Evolutionary conservation across 2,113 vertebrate species (phyloP).

Genomic region (Macquaria ambigua): DNA sequence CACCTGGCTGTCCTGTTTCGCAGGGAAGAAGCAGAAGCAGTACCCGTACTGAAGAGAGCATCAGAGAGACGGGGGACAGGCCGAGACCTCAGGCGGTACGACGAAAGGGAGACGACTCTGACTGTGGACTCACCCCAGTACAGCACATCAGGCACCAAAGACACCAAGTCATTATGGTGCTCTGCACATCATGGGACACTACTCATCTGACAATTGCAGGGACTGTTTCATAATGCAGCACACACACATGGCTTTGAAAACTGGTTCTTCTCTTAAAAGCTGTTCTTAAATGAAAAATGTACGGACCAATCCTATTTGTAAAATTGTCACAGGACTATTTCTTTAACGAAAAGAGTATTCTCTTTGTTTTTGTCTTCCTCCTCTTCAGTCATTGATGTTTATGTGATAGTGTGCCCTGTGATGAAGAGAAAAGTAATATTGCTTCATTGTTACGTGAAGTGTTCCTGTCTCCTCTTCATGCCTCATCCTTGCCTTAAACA

Average conservation of each 20-base stretch:
- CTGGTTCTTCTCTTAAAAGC: slow-evolving; percentile 49
- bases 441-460: slow-evolving; percentile 72
- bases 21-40: slow-evolving; percentile 97
- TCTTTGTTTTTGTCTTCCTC: slow-evolving; percentile 41
- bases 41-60: slow-evolving; percentile 91
- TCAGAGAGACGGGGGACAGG: background rate
- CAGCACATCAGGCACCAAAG: slow-evolving; percentile 75
- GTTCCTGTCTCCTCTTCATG: slow-evolving; percentile 65
- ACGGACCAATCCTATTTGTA: slow-evolving; percentile 81
- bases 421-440: slow-evolving; percentile 66
- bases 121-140: slow-evolving; percentile 59
- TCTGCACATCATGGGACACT: slow-evolving; percentile 66
- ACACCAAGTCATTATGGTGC: slow-evolving; percentile 55
- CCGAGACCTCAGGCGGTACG: slow-evolving; percentile 40
- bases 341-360: slow-evolving; percentile 57
- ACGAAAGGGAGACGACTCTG: slow-evolving; percentile 56
- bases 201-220: slow-evolving; percentile 78
- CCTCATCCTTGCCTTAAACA: slow-evolving; percentile 79
- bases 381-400: slow-evolving; percentile 67
- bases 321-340: slow-evolving; percentile 69
- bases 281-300: slow-evolving; percentile 67
- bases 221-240: slow-evolving; percentile 77
- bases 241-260: slow-evolving; percentile 65
- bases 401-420: slow-evolving; percentile 69
- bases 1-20: slow-evolving; percentile 96